Base-by-base conservation (phyloP, 2,888 invertebrate species). In the Hofmannophila pseudospretella region DNA sequence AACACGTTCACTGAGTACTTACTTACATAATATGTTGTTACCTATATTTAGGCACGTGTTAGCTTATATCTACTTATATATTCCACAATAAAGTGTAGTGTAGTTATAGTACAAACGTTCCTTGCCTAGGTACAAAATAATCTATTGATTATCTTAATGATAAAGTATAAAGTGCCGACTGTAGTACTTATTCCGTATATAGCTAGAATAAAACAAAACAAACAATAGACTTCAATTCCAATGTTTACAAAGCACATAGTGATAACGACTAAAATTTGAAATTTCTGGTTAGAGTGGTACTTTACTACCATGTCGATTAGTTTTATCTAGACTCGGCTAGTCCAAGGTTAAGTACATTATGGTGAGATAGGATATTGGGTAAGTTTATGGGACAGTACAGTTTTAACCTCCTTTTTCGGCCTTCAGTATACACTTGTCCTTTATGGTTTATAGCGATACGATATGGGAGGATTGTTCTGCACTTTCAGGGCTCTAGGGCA, bases 281-380 rank as follows among this genome's bases (percentile, higher is more conserved):
- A 53, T 56, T 52, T 51, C 49, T 41, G 41, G 42, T 50, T 51
- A 47, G 39, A 42, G 28, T n/a, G n/a, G n/a, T 16, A 16, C 16
- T 16, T 16, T 14, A 34, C 14, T 12, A 20, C 30, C 32, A 38
- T 28, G 33, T 26, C 28, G 16, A 23, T 33, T 32, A 20, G 25
- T 9, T 38, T 38, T 38, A 34, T 38, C 38, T 38, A 22, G 16
- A 19, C 25, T 25, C 23, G 32, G 9, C 30, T 34, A 16, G 34
- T 30, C 30, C 30, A 30, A 30, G 30, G 30, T 30, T 30, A 19
- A 4, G 27, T 27, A 27, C n/a, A 27, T 30, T 19, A 19, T n/a
- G 19, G 14, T 30, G 8, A 23, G n/a, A n/a, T 23, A n/a, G 23
- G 3, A 23, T 23, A 23, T n/a, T 23, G 23, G 7, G 8, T n/a